Percentiles rank a stretch among this genome's conserved stretches.
Evolutionary conservation across 2,113 vertebrate genomes (phyloP).

Genomic region (Cariama cristata): DNA sequence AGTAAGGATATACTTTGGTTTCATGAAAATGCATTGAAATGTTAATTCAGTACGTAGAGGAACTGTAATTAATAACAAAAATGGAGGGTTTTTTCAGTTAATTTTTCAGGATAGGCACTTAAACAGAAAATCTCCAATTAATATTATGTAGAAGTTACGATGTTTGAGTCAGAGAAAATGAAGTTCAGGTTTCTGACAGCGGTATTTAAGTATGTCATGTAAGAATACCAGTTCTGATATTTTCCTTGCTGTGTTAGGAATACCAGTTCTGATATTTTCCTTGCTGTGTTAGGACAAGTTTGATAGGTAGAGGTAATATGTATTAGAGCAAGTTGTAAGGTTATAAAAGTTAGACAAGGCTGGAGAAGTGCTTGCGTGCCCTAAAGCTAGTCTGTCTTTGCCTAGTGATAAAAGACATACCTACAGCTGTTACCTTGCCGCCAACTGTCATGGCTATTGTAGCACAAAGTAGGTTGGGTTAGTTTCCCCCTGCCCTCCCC

Average conservation of each 20-base stretch:
- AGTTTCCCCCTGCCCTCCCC: accelerated
- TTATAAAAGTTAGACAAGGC: not conserved
- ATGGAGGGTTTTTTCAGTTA: accelerated
- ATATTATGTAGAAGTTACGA: not conserved
- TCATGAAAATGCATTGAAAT: not conserved
- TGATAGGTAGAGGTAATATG: not conserved
- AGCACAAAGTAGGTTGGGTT: not conserved
- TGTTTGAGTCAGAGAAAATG: not conserved
- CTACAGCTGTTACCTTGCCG: not conserved
- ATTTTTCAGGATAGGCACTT: not conserved
- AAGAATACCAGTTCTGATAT: not conserved
- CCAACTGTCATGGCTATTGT: accelerated
- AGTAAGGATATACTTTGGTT: not conserved
- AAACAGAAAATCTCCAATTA: not conserved
- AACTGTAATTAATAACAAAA: not conserved
- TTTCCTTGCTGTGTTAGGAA: not conserved
- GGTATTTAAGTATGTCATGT: not conserved
- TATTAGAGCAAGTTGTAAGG: not conserved
- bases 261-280: not conserved
- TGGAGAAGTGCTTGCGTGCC: not conserved
- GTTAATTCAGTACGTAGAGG: not conserved
- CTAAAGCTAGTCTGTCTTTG: not conserved
- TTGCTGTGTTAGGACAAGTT: not conserved
- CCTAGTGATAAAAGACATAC: accelerated
- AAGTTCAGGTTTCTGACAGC: not conserved